These are phyloP conservation scores for Germaria angustata DNA, from an alignment of 2,888 invertebrate genomes.

Conservation along the genomic window DNA sequence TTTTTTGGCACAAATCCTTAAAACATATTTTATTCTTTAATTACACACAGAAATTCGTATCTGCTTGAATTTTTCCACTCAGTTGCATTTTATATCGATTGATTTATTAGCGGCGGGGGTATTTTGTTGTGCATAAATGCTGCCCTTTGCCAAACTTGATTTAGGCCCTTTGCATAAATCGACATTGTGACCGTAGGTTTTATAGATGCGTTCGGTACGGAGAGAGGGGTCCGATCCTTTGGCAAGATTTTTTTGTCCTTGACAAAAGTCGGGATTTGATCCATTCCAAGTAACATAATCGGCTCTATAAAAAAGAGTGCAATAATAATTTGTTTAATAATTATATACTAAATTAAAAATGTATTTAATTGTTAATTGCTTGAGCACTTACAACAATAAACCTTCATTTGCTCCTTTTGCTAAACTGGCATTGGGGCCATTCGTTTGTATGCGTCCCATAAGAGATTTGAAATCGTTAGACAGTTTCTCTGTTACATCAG, in stretches of 20 bases:
- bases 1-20: conserved; percentile 40
- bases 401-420: conserved; percentile 90
- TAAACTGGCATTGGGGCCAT: conserved; percentile 87
- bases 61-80: conserved; percentile 45
- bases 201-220: conserved; percentile 78
- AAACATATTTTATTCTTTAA: not conserved
- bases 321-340: too few species aligned
- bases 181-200: conserved; percentile 85
- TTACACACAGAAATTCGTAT: conserved; percentile 25
- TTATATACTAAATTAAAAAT: not conserved
- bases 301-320: conserved; percentile 83
- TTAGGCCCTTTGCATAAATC: conserved; percentile 87
- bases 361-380: not conserved
- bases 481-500: conserved; percentile 71
- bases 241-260: conserved; percentile 80
- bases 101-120: conserved; percentile 69
- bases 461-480: conserved; percentile 78
- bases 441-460: conserved; percentile 78
- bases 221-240: conserved; percentile 83
- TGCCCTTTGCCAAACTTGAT: conserved; percentile 87
- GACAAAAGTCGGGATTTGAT: conserved; percentile 84
- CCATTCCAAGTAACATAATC: conserved; percentile 93
- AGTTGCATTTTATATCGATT: conserved; percentile 79
- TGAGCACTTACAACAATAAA: conserved; percentile 86
- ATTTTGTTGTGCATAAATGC: conserved; percentile 86